Evolutionary conservation across 2,888 invertebrate genomes (phyloP).

Genomic region (Pammene aurita): DNA sequence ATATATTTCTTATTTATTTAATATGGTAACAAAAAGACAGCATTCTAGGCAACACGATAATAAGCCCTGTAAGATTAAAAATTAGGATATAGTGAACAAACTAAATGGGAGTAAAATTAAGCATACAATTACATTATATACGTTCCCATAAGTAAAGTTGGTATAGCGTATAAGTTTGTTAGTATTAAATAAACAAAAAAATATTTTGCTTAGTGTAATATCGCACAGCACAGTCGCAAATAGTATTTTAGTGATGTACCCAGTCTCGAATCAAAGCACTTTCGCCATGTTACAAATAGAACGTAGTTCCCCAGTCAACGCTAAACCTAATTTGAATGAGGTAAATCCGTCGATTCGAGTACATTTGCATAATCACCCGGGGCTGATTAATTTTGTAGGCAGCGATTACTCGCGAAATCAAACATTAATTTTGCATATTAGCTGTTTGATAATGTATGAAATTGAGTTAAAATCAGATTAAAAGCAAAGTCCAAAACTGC

Average conservation of each 20-base stretch:
- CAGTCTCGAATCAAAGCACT: constrained; percentile 25
- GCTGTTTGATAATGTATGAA: not conserved
- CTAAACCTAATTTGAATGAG: constrained; percentile 67
- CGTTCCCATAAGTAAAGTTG: not conserved
- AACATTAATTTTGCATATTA: constrained; percentile 37
- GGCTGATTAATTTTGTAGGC: constrained; percentile 71
- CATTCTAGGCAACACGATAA: too few relatives aligned
- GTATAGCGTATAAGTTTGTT: not conserved
- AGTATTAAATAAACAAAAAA: not conserved
- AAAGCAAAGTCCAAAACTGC: not conserved
- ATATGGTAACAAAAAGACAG: too few relatives aligned
- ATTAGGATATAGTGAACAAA: too few relatives aligned
- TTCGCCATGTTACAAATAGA: constrained; percentile 28
- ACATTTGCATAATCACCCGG: constrained; percentile 73
- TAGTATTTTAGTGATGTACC: not conserved
- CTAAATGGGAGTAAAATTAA: too few relatives aligned
- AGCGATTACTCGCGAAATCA: constrained; percentile 49
- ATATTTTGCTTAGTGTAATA: not conserved
- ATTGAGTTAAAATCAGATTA: not conserved
- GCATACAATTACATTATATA: too few relatives aligned
- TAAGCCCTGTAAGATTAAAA: too few relatives aligned
- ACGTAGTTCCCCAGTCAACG: constrained; percentile 48
- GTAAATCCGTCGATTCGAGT: constrained; percentile 67
- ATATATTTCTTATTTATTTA: too few relatives aligned
- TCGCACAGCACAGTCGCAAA: not conserved